Base-by-base conservation (phyloP, 2,113 vertebrate species). In the rabbit (Oryctolagus cuniculus) region DNA sequence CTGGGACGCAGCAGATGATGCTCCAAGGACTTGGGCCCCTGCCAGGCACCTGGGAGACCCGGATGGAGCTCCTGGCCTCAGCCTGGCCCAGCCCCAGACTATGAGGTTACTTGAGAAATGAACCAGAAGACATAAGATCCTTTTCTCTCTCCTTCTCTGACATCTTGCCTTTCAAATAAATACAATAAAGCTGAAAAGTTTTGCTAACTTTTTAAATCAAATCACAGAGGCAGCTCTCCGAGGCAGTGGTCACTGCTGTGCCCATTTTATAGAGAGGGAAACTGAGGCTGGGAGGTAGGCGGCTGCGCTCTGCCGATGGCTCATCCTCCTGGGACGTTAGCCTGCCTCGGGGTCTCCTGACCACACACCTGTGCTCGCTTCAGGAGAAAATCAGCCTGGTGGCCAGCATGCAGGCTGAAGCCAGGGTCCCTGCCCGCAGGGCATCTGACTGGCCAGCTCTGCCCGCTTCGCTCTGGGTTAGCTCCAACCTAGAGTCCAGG, bases 251-350 rank as follows among this genome's bases (percentile, higher is more conserved):
- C 64, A 38, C 16, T 0, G 29, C 61, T 31, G n/a, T 13, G 5
- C 21, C 70, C 64, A 58, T 77, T 91, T 83, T 86, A 89, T 55
- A 89, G 53, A 88, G 61, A 70, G 53, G 21, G 55, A 93, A 89
- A 88, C 53, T 63, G 74, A 90, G 49, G 74, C 55, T 72, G 22
- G 0, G 0, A 70, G 44, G 6, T 44, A 8, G 44, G 44, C 5
- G 7, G 44, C 44, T 44, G 44, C 7, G 44, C 44, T 44, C 44
- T 44, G 44, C 44, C 1, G 7, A 44, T 44, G 44, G 44, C 44
- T 44, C 44, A 44, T 44, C 44, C 44, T 44, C 44, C 44, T 44
- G 27, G 27, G 34, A 25, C 36, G 9, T 6, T 2, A 16, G 61
- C 63, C 51, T n/a, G 29, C 64, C 72, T 27, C 1, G 6, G 78